Conservation (phyloP, 2,888 invertebrate species). For the Agrenia bidenticulata region DNA sequence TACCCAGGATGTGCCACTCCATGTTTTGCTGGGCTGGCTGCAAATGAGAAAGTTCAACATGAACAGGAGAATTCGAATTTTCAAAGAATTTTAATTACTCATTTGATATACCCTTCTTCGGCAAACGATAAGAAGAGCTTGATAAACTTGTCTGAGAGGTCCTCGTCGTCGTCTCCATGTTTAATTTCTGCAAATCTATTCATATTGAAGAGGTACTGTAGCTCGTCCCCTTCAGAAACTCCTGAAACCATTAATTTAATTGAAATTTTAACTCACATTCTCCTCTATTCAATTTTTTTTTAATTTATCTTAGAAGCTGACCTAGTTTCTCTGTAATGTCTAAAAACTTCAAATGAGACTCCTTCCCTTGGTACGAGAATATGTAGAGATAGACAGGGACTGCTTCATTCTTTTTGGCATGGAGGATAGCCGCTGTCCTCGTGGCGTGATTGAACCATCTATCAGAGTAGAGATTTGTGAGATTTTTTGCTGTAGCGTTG, state of each 20-base stretch:
- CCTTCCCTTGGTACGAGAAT: constrained; percentile 37
- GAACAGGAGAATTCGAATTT: too few relatives aligned
- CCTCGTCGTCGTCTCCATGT: constrained; percentile 27
- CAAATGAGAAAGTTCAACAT: too few relatives aligned
- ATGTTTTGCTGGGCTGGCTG: constrained; percentile 44
- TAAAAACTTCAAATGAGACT: constrained; percentile 42
- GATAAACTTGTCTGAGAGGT: constrained; percentile 46
- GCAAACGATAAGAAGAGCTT: constrained; percentile 50
- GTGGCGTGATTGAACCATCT: constrained; percentile 47
- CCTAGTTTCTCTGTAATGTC: constrained; percentile 39
- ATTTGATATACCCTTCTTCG: constrained; percentile 42
- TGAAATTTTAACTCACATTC: neutral
- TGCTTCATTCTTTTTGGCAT: constrained; percentile 47
- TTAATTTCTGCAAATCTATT: constrained; percentile 29
- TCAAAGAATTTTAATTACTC: too few relatives aligned
- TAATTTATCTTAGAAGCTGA: constrained; percentile 7
- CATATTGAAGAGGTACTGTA: constrained; percentile 50
- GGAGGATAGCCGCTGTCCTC: constrained; percentile 46
- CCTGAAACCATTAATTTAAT: constrained; percentile 23
- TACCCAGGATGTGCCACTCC: constrained; percentile 43
- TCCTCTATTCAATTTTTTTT: neutral
- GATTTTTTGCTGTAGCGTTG: constrained; percentile 36
- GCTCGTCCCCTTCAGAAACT: constrained; percentile 51
- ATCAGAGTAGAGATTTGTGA: constrained; percentile 50
- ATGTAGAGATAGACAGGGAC: constrained; percentile 46